Base-by-base conservation (phyloP, 2,797 vertebrate species). In the Periparus ater region DNA sequence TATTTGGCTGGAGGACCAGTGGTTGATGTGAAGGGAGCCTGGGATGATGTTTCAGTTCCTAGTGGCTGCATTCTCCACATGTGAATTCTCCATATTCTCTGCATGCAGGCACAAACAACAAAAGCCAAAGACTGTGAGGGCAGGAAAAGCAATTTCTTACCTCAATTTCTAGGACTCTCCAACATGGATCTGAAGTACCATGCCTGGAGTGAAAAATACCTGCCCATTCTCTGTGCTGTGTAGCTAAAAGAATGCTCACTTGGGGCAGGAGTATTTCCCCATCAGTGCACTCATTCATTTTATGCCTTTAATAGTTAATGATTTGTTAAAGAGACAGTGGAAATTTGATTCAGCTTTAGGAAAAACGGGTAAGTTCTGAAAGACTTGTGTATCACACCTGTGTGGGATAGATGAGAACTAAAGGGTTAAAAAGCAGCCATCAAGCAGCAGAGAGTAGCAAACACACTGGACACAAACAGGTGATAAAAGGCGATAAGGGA, bases 401-500 rank as follows among this genome's bases (percentile, higher is more conserved):
- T 14, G 38, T 53, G 48, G 42, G 62, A 45, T 21, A 90, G 54
- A 48, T 50, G 48, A 76, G 55, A 91, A 66, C 7, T 23, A 80
- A 74, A 36, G 85, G 74, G 55, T 93, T 88, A 95, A 91, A 72
- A 42, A 68, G 12, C 65, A 93, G 38, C 74, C 89, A 91, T 82
- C 73, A 32, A 78, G 85, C n/a, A 29, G 78, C 75, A 91, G 91
- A 85, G 40, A 81, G 93, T 84, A 91, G 95, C 94, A 96, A 96
- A 93, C 91, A 92, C 47, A 60, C 94, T 93, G 83, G 92, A 76
- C 50, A 84, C 95, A 97, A 97, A 97, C 96, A 96, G 97, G 97
- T 97, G 97, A 97, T 98, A 97, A 96, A 97, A 97, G 88, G 83
- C 1, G 94, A 96, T 95, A 95, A 94, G 76, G 73, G 63, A 95